Evolutionary conservation across 2,113 vertebrate genomes (phyloP), one percentile per base, ranked within the genome.

Genomic region (Eretmochelys imbricata): DNA sequence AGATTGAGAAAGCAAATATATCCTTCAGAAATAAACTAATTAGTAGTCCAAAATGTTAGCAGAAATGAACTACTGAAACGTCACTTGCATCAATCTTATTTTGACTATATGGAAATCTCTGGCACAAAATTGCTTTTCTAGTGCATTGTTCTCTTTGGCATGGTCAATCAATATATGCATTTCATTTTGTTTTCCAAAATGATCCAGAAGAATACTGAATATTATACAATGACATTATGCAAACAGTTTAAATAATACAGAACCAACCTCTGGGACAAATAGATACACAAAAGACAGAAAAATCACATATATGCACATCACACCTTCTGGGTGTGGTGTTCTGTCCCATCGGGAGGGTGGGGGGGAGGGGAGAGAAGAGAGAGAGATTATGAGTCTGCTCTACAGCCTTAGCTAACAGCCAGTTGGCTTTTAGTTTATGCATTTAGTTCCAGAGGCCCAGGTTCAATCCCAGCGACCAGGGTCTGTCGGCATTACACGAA

Each of bases 101-200:
- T 96, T 87, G 97, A 98, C 96, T 94, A 95, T 95, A 98, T 92
- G 78, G 92, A 97, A 98, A 98, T 90, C 96, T 98, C 93, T 88
- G 93, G 90, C 86, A 88, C 59, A 96, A 97, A 97, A 97, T 98
- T 97, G 98, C 92, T 91, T 98, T 98, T 98, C 96, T 95, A 95
- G 97, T 97, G 94, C 89, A 95, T 87, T 95, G 94, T 97, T 98
- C 98, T 97, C 94, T 96, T 91, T 94, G 95, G 89, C 92, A 97
- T 93, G 92, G 93, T 96, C 88, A 98, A 97, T 97, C 81, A 96
- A 96, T 90, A 93, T 96, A 96, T 97, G 95, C 94, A 98, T 98
- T 97, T 97, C 95, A 98, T 97, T 93, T 97, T 97, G 97, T 96
- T 97, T 97, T 96, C 90, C 94, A 97, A 96, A 51, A 92, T 81